Evolutionary conservation across 1,140 invertebrate species (phyloP).

Genomic region (Akabosia matsudoensis): DNA sequence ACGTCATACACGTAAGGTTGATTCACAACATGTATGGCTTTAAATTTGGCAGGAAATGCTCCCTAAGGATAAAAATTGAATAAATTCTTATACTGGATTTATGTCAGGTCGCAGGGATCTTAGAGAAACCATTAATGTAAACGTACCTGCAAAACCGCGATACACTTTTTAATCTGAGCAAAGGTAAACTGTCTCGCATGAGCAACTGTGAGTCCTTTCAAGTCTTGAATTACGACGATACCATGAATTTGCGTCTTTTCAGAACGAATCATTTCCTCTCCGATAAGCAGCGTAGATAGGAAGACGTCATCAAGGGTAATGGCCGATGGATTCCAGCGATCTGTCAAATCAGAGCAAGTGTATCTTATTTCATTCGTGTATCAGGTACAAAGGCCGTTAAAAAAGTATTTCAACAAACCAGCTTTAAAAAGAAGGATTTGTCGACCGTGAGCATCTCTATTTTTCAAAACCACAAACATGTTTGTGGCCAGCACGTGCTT

Average conservation of each 20-base stretch:
- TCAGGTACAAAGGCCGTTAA: not conserved
- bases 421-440: conserved; percentile 15
- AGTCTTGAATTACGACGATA: conserved; percentile 14
- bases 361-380: not conserved
- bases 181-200: conserved; percentile 18
- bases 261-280: conserved; percentile 21
- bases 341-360: not conserved
- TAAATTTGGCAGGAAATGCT: conserved; percentile 26
- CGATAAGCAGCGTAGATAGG: conserved; percentile 7
- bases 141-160: conserved; percentile 6
- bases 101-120: not conserved
- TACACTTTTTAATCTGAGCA: conserved; percentile 20
- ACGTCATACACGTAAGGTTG: conserved; percentile 21
- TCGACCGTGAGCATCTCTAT: conserved; percentile 8
- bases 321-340: not conserved
- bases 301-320: conserved; percentile 16
- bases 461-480: conserved; percentile 18
- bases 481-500: not conserved
- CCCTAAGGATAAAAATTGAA: conserved; percentile 7
- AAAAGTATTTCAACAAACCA: conserved; percentile 6
- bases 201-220: not conserved
- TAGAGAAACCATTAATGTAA: not conserved
- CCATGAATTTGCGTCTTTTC: conserved; percentile 18
- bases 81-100: no score
- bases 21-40: conserved; percentile 18